Evolutionary conservation across 2,797 vertebrate species (phyloP), one percentile per base, ranked within the genome.

Genomic region (Bradypus variegatus): DNA sequence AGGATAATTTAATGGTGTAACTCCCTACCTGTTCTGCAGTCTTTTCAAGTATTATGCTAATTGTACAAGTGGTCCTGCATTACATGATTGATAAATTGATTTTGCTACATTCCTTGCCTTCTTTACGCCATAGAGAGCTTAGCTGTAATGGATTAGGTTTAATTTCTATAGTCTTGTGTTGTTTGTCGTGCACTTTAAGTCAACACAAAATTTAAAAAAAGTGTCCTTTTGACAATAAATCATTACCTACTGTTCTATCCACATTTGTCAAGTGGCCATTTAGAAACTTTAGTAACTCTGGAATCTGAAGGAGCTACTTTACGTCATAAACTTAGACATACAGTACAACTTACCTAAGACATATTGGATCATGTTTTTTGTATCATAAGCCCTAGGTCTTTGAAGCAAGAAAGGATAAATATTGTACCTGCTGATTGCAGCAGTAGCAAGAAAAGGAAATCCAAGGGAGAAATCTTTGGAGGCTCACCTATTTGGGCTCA

Each of bases 11-110:
- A 16, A 72, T 45, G 65, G 45, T 55, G 94, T 58, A 87, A 85
- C n/a, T 58, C 80, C 7, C 19, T 76, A 80, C 65, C 41, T 53
- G 77, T 88, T 94, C 88, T 93, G 81, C 92, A 82, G 91, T 91
- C 62, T 87, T 88, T 88, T 65, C 76, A 80, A 80, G 25, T 84
- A 95, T 70, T 82, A 91, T 1, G 0, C 58, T 95, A 89, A 95
- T 92, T 93, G 41, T 89, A 91, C 41, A 45, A 93, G 50, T 86
- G 75, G 78, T 90, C 88, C 89, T 86, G 16, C 72, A 36, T 72
- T 92, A 10, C 33, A n/a, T 92, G 86, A 86, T 86, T 93, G 79
- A 94, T 96, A 94, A 95, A 92, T 83, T 48, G 15, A 4, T 93
- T 82, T 95, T 76, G 53, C 41, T 85, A 58, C 62, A 95, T 67